Conservation (phyloP, 2,113 vertebrate genomes). For the Thamnophis sirtalis region DNA sequence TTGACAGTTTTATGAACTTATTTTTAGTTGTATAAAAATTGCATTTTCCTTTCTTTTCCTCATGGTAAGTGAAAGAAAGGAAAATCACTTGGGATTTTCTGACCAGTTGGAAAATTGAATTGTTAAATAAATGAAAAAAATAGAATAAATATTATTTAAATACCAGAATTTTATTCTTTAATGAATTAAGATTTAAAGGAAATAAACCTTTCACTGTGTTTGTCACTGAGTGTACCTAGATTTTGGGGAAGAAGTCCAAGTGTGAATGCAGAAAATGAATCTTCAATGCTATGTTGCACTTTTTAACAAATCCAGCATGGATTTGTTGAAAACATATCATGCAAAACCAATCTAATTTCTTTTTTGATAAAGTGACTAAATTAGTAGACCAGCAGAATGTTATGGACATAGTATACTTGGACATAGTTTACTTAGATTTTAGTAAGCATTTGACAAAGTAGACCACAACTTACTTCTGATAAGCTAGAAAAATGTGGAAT, state of each 20-base stretch:
- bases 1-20: conserved; percentile 50
- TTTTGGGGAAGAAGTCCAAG: neutral
- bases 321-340: no score
- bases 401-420: no score
- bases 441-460: no score
- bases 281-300: neutral
- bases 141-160: conserved; percentile 6
- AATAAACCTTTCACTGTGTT: neutral
- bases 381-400: no score
- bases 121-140: neutral
- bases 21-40: conserved; percentile 55
- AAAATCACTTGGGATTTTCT: conserved; percentile 12
- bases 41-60: conserved; percentile 20
- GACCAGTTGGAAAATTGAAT: conserved; percentile 14
- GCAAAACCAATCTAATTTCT: no score
- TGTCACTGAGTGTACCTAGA: neutral
- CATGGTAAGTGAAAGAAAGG: conserved; percentile 4
- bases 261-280: neutral
- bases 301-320: neutral
- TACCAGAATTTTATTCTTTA: neutral
- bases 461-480: no score
- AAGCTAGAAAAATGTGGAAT: no score
- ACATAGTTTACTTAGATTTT: no score
- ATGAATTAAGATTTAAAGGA: neutral
- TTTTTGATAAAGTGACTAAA: no score